Base-by-base conservation (phyloP, 2,888 invertebrate genomes). In the Mystacides longicornis region DNA sequence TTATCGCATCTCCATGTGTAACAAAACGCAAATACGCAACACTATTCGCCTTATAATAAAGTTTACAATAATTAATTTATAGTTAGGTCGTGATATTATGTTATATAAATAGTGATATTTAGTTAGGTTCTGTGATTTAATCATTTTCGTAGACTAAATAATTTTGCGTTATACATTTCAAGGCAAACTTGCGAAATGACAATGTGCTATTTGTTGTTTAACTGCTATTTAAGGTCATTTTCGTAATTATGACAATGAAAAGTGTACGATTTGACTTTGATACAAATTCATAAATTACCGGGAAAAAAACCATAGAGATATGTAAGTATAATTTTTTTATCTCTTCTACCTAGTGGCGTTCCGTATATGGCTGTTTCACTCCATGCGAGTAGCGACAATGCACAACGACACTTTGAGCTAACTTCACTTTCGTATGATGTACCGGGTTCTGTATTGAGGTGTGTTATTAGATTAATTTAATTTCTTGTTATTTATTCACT, bases 341-440 rank as follows among this genome's bases (percentile, higher is more conserved):
- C 14, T 37, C 37, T 37, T 37, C 37, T 37, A 37, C 4, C 37
- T 4, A n/a, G 16, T 14, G 14, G 37, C 14, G 3, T 7, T 7
- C 16, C 16, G 14, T 37, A 37, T 37, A 14, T 3, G 3, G 37
- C 14, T 37, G 16, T 37, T 16, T 37, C 37, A 37, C 14, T 16
- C 4, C 4, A 37, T 14, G 16, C 16, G 3, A 37, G 16, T 37
- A 16, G 37, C 37, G 37, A 37, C 37, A 37, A 37, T 37, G 37
- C 37, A 37, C 37, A 37, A 37, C 37, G n/a, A n/a, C n/a, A 37
- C 14, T 7, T 3, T 37, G 37, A 14, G 37, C 55, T 49, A 56
- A 43, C 55, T 56, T 56, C 55, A 52, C 45, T 51, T 52, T 52
- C 52, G 52, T 37, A 16, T 56, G 42, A 55, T 48, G 45, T 46